Evolutionary conservation across 2,113 vertebrate genomes (phyloP).

Genomic region (Thymallus thymallus): DNA sequence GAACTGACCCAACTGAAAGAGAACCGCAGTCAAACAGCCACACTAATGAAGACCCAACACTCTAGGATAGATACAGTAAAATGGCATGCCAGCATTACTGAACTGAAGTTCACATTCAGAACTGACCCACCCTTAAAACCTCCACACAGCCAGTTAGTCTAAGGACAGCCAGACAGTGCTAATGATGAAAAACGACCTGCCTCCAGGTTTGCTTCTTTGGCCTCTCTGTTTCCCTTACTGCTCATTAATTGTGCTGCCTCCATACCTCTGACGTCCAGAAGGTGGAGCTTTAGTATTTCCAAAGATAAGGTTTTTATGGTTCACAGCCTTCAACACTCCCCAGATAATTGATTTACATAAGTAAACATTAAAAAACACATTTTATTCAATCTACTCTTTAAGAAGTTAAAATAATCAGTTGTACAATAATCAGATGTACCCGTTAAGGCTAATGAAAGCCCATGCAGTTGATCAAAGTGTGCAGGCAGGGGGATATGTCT

Average conservation of each 20-base stretch:
- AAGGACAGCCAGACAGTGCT: no score
- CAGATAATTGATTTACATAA: not conserved
- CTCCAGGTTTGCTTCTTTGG: no score
- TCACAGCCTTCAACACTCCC: not conserved
- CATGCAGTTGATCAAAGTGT: not conserved
- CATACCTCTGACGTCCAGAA: not conserved
- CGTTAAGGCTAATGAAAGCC: not conserved
- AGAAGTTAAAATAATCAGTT: not conserved
- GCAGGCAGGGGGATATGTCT: not conserved
- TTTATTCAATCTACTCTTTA: not conserved
- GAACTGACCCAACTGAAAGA: no score
- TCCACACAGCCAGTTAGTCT: no score
- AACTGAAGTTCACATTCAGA: not conserved
- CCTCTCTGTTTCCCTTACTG: not conserved
- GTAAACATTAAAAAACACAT: not conserved
- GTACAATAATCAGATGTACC: not conserved
- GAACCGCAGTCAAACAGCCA: not conserved
- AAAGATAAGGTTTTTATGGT: not conserved
- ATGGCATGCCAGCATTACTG: slow-evolving; percentile 9
- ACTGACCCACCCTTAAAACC: no score
- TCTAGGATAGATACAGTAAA: not conserved
- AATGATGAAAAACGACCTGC: no score
- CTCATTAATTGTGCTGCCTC: not conserved
- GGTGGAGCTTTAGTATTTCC: not conserved
- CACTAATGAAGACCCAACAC: slow-evolving; percentile 9